Percentiles rank a stretch among this genome's conserved stretches.
Conservation (phyloP, 2,888 invertebrate genomes). For the Scaptomyza flava region DNA sequence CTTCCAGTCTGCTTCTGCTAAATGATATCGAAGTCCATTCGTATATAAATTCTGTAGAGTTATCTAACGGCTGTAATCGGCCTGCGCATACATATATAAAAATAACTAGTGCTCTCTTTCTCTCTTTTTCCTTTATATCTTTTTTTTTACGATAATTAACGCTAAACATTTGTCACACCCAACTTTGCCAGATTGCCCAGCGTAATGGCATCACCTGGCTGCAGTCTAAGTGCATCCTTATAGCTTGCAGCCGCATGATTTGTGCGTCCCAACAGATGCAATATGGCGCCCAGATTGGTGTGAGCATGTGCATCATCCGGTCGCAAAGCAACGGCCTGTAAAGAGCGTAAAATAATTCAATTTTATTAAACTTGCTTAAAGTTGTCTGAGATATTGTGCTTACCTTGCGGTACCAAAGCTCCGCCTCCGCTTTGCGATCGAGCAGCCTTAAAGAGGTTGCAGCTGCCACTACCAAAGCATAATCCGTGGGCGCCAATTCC, state of each 20-base stretch:
- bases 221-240: constrained; percentile 92
- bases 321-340: constrained; percentile 84
- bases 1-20: constrained; percentile 45
- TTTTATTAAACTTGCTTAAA: not conserved
- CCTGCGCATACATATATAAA: constrained; percentile 63
- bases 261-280: constrained; percentile 96
- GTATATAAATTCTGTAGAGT: constrained; percentile 80
- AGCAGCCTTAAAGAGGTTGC: constrained; percentile 94
- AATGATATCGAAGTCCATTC: constrained; percentile 76
- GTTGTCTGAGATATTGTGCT: constrained; percentile 27
- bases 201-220: constrained; percentile 95
- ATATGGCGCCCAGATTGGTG: constrained; percentile 97
- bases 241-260: constrained; percentile 94
- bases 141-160: constrained; percentile 63
- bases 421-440: constrained; percentile 92
- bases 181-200: constrained; percentile 94
- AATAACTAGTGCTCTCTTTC: constrained; percentile 62
- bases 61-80: constrained; percentile 58
- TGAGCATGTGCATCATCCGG: constrained; percentile 94
- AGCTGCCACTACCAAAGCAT: constrained; percentile 93
- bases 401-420: constrained; percentile 93
- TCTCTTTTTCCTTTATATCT: no score
- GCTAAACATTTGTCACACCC: constrained; percentile 82
- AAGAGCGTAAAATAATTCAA: no score
- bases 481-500: constrained; percentile 91